Conservation (phyloP, 1,140 invertebrate genomes). For the Polypedilum pembai region DNA sequence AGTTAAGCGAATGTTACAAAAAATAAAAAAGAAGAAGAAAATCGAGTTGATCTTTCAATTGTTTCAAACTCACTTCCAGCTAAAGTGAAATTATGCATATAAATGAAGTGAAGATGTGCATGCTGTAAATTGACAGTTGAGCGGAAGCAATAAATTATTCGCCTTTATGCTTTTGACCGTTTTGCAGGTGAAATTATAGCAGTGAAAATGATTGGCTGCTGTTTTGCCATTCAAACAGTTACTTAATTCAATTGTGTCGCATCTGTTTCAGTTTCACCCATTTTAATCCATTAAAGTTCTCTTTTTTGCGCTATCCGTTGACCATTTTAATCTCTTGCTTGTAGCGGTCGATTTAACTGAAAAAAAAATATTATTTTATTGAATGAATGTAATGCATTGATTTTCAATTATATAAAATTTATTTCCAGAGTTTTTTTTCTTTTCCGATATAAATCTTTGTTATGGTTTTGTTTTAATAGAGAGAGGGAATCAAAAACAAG, state of each 20-base stretch:
- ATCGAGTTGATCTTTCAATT: constrained; percentile 28
- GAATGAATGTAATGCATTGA: not conserved
- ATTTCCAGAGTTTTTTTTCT: not conserved
- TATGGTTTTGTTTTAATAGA: not conserved
- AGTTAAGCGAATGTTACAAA: constrained; percentile 29
- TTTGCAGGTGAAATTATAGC: not conserved
- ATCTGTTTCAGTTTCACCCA: not conserved
- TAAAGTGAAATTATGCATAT: constrained; percentile 31
- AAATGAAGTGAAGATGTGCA: constrained; percentile 18
- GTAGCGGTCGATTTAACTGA: not conserved
- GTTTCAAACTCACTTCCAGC: not conserved
- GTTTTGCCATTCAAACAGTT: constrained; percentile 22
- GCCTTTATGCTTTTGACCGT: not conserved
- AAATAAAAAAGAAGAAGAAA: constrained; percentile 44
- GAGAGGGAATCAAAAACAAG: not conserved
- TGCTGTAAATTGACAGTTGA: not conserved
- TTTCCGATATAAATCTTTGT: not conserved
- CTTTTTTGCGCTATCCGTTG: not conserved
- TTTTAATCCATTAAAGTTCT: not conserved
- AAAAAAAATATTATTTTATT: not conserved
- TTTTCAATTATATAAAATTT: constrained; percentile 14
- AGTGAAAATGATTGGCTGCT: constrained; percentile 5
- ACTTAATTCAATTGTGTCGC: constrained; percentile 20
- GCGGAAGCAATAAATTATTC: constrained; percentile 22
- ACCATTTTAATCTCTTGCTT: not conserved